Evolutionary conservation across 2,113 vertebrate genomes (phyloP).

Genomic region (Ceratotherium simum): DNA sequence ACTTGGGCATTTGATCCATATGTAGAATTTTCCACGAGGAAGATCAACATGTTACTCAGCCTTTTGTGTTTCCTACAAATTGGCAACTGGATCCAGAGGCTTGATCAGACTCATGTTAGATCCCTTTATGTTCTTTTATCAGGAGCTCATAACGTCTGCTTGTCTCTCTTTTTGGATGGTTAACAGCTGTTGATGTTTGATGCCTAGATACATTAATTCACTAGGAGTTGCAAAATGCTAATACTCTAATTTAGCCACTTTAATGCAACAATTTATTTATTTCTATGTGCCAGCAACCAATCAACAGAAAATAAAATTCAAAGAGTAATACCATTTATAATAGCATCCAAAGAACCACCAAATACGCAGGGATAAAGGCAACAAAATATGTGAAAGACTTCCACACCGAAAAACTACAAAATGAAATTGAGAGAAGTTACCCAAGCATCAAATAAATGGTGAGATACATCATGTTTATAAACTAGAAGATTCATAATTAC

Average conservation of each 20-base stretch:
- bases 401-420: constrained; percentile 47
- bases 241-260: constrained; percentile 35
- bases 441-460: constrained; percentile 1
- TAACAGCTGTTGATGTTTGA: constrained; percentile 1
- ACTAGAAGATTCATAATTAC: not conserved
- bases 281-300: not conserved
- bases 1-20: not conserved
- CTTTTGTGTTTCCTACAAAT: not conserved
- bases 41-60: not conserved
- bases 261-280: constrained; percentile 26
- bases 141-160: not conserved
- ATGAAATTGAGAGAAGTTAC: not conserved
- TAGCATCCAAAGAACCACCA: not conserved
- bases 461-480: not conserved
- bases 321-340: constrained; percentile 12
- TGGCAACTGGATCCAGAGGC: not conserved
- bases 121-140: constrained; percentile 2
- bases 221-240: not conserved
- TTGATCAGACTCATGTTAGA: not conserved
- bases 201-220: not conserved
- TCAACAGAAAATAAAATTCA: constrained; percentile 53
- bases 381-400: not conserved
- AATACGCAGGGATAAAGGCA: not conserved
- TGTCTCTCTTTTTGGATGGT: not conserved
- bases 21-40: not conserved